Conservation (phyloP, 1,140 invertebrate genomes). For the Phortica variegata region DNA sequence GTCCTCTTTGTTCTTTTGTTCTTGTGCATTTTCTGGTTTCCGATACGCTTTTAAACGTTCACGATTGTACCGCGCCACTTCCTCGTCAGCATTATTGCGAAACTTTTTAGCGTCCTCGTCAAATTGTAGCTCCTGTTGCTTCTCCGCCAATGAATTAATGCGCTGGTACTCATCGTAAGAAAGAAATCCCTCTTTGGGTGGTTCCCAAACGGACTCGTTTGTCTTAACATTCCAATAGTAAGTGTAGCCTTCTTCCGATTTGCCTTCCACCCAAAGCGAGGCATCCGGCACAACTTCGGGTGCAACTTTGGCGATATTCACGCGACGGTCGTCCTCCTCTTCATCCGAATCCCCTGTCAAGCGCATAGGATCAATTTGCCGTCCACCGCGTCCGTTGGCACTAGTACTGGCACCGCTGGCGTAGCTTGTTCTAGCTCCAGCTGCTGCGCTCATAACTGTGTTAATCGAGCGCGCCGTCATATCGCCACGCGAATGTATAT, state of each 20-base stretch:
- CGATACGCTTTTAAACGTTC: constrained; percentile 42
- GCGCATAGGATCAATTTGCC: constrained; percentile 49
- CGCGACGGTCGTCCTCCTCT: constrained; percentile 54
- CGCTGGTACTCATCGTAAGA: constrained; percentile 66
- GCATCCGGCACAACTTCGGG: constrained; percentile 48
- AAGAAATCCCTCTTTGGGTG: constrained; percentile 67
- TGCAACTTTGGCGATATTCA: constrained; percentile 46
- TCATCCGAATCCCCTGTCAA: constrained; percentile 47
- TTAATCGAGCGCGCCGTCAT: constrained; percentile 64
- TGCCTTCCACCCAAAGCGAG: constrained; percentile 69
- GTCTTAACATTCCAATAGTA: constrained; percentile 82
- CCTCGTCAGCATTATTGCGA: constrained; percentile 47
- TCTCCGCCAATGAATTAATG: constrained; percentile 58
- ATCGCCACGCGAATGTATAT: constrained; percentile 64
- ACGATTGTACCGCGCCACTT: constrained; percentile 57
- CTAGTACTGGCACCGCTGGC: constrained; percentile 1
- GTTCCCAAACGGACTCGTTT: constrained; percentile 67
- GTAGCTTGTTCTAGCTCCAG: constrained; percentile 1
- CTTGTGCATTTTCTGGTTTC: constrained; percentile 28
- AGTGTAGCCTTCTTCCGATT: constrained; percentile 64
- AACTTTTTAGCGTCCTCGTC: constrained; percentile 40
- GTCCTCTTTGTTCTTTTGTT: constrained; percentile 58
- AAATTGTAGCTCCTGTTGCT: constrained; percentile 59
- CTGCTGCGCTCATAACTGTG: constrained; percentile 28
- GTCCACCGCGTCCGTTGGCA: not conserved